Conservation (phyloP, 2,113 vertebrate genomes). For the Colossoma macropomum region DNA sequence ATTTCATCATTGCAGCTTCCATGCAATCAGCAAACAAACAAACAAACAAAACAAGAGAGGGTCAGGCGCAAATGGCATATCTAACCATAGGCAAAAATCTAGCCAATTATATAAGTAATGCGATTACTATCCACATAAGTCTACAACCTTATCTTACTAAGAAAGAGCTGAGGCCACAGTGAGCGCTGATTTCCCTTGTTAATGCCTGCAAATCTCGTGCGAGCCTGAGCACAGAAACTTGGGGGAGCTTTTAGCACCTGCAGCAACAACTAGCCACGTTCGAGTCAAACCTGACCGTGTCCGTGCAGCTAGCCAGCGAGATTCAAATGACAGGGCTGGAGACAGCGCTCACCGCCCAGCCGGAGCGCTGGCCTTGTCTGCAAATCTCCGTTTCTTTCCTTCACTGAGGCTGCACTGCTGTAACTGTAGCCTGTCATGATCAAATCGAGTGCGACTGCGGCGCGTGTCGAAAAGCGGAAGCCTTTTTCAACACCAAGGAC, state of each 20-base stretch:
- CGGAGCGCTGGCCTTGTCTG: neutral
- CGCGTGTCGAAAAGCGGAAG: constrained; percentile 9
- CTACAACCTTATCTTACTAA: too few relatives aligned
- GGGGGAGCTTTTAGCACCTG: neutral
- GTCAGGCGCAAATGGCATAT: too few relatives aligned
- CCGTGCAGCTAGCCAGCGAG: neutral
- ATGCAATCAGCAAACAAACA: too few relatives aligned
- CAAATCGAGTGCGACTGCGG: neutral
- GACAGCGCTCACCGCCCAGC: neutral
- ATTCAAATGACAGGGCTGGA: neutral
- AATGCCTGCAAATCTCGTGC: neutral
- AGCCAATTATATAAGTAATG: too few relatives aligned
- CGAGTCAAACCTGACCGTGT: neutral
- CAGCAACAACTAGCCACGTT: constrained; percentile 13
- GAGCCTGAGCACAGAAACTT: neutral
- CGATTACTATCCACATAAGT: neutral
- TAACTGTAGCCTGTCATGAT: neutral
- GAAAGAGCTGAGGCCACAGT: neutral
- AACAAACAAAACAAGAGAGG: too few relatives aligned
- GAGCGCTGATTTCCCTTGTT: neutral
- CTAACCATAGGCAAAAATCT: too few relatives aligned
- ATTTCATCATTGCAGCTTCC: too few relatives aligned
- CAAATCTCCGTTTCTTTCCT: neutral
- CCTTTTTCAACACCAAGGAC: constrained; percentile 13
- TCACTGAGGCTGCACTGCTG: constrained; percentile 6